A percentile compares a stretch with the other conserved stretches of the same genome.
phyloP scores from a whole-genome alignment of 2,113 vertebrate genomes.

The Serinus canaria region DNA sequence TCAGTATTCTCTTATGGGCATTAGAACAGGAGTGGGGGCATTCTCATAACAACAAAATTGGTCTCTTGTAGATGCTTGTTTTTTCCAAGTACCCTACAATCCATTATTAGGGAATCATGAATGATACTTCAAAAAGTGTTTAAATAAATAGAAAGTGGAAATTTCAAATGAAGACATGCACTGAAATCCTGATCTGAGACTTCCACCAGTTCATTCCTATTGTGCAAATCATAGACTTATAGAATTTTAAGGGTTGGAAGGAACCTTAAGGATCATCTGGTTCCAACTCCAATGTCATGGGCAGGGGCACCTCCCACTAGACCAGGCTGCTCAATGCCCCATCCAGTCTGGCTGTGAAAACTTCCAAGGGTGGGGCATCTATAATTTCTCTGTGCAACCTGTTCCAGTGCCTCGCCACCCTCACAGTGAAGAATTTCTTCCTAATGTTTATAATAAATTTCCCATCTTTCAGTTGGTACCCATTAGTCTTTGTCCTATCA shows the following conservation, averaged over 20 bases:
- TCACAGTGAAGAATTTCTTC: background rate
- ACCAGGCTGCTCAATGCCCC: background rate
- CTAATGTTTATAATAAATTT: background rate
- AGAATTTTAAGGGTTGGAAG: background rate
- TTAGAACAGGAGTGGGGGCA: background rate
- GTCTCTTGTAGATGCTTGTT: background rate
- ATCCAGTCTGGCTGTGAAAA: background rate
- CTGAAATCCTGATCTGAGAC: background rate
- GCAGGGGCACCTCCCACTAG: background rate
- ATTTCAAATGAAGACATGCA: background rate
- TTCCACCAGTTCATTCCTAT: background rate
- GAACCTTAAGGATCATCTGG: background rate
- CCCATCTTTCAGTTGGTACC: background rate
- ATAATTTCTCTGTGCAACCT: background rate
- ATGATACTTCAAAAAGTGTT: background rate
- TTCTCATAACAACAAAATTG: background rate
- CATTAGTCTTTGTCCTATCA: background rate
- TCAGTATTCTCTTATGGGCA: background rate
- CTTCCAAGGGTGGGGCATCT: background rate
- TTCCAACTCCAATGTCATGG: background rate
- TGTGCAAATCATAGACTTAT: background rate
- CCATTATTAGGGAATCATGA: background rate
- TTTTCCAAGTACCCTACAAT: background rate
- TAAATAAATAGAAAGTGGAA: background rate
- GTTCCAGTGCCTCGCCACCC: background rate